Base-by-base conservation (phyloP, 2,888 invertebrate genomes). In the Synergus laeviventris region DNA sequence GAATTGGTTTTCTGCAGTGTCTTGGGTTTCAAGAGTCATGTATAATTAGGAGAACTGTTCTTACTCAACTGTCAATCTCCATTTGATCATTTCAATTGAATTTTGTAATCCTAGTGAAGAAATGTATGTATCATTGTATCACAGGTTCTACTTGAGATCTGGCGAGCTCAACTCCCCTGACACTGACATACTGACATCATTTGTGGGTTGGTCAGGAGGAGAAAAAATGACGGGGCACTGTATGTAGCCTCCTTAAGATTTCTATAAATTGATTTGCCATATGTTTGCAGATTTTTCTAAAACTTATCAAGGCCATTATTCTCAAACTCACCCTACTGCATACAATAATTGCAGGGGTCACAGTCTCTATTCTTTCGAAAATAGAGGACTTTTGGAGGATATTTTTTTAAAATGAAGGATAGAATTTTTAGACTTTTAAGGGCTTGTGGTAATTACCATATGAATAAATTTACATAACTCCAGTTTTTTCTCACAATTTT, bases 181-280 rank as follows among this genome's bases (percentile, higher is more conserved):
- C 89, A 89, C 86, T 89, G 89, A 88, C 89, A 89, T 83, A 89
- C 87, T 89, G 85, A 88, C 89, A 89, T 86, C 86, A 85, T 87
- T 89, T 78, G 79, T 74, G 77, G 79, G 79, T 79, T 76, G 79
- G 78, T 81, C 79, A 79, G 75, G 78, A 81, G 78, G 77, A 78
- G 77, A 75, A 77, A 79, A 79, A 81, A 76, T 78, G 73, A 77
- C 76, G 77, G 76, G 74, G 75, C 77, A 79, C 78, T 78, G 79
- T 76, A 79, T 73, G 74, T 74, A 78, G 75, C 78, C 78, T 81
- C 79, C 79, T 75, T 76, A 59, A 36, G 21, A 21, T 56, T 56
- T 56, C 11, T 56, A 56, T 56, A 56, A 56, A 24, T 24, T 24
- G 21, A 21, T 14, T 21, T 21, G 56, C 21, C 21, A 24, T 56